Evolutionary conservation across 1,140 invertebrate genomes (phyloP).

Genomic region (Caenorhabditis briggsae): DNA sequence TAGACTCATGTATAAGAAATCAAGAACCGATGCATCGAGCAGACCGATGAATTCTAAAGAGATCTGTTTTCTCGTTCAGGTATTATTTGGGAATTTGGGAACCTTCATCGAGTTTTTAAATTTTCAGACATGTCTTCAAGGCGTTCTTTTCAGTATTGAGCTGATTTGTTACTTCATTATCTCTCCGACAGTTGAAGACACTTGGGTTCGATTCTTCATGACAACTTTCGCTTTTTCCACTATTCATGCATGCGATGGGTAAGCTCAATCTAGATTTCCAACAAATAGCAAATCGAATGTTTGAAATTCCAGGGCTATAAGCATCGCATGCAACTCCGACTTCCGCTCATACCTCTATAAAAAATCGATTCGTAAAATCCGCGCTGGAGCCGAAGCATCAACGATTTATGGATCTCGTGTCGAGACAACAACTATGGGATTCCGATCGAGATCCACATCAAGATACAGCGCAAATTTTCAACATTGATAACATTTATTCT

Average conservation of each 20-base stretch:
- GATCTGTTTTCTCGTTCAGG: conserved; percentile 10
- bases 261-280: neutral
- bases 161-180: conserved; percentile 32
- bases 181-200: conserved; percentile 9
- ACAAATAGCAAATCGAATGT: no score
- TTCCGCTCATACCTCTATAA: neutral
- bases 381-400: no score
- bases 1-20: conserved; percentile 29
- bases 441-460: neutral
- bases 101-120: neutral
- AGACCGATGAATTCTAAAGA: conserved; percentile 35
- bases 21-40: neutral
- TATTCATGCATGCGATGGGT: conserved; percentile 37
- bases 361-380: neutral
- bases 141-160: conserved; percentile 33
- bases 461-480: neutral
- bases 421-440: neutral
- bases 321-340: conserved; percentile 10
- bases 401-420: neutral
- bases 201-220: conserved; percentile 28
- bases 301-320: neutral
- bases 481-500: neutral
- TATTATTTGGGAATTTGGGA: neutral
- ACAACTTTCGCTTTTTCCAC: conserved; percentile 1
- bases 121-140: conserved; percentile 35